A percentile compares a stretch with the other conserved stretches of the same genome.
These are phyloP conservation scores for Geotrypetes seraphini DNA, from an alignment of 2,797 vertebrate species.

Conservation along the genomic window DNA sequence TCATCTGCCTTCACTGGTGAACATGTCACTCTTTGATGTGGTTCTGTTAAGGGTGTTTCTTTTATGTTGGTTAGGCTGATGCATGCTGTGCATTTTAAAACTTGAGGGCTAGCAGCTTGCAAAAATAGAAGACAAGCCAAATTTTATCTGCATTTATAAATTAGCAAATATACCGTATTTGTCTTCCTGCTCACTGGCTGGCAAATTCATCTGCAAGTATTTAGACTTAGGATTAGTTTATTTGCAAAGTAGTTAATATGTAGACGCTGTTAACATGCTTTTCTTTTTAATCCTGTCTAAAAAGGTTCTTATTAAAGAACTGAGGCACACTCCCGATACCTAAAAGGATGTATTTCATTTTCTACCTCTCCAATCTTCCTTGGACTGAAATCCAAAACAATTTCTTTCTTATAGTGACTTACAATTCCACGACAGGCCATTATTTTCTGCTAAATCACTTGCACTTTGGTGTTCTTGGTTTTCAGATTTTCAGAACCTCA, in stretches of 20 bases:
- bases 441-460: conserved; percentile 36
- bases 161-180: no score
- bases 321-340: conserved; percentile 11
- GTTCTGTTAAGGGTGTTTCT: no score
- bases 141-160: no score
- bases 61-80: no score
- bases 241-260: conserved; percentile 24
- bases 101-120: no score
- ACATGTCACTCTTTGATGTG: no score
- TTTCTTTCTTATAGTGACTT: conserved; percentile 35
- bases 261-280: conserved; percentile 26
- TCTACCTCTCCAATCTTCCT: conserved; percentile 23
- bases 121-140: no score
- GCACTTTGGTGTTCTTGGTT: conserved; percentile 41
- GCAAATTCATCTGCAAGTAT: no score
- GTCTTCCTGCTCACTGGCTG: neutral
- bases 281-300: conserved; percentile 20
- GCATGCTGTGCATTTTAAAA: no score
- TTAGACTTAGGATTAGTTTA: conserved; percentile 18
- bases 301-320: conserved; percentile 20
- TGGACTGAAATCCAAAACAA: conserved; percentile 36
- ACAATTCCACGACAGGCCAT: conserved; percentile 27
- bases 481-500: conserved; percentile 86
- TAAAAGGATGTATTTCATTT: conserved; percentile 28
- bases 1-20: no score